phyloP scores from a whole-genome alignment of 2,797 vertebrate genomes.

The Anguilla marmorata region DNA sequence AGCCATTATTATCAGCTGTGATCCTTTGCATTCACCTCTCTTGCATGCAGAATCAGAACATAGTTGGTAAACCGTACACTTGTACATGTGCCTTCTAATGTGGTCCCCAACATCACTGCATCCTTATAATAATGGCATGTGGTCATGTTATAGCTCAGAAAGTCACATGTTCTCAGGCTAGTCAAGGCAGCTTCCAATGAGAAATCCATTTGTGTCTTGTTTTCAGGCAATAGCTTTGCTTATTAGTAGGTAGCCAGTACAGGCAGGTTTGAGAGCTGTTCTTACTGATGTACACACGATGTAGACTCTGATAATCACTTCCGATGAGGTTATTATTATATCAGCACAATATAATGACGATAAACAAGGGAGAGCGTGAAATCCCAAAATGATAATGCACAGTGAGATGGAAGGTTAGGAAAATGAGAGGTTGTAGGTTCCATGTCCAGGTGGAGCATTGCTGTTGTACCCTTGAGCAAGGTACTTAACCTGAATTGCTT shows the following conservation, averaged over 20 bases:
- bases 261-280: not conserved
- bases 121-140: not conserved
- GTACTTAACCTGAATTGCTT: too few species aligned
- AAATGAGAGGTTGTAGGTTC: too few species aligned
- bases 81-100: not conserved
- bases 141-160: not conserved
- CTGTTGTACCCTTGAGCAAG: too few species aligned
- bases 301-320: too few species aligned
- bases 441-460: too few species aligned
- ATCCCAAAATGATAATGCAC: too few species aligned
- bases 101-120: not conserved
- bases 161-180: not conserved
- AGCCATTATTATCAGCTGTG: not conserved
- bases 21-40: not conserved
- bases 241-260: not conserved
- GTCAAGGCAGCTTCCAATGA: not conserved
- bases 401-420: too few species aligned
- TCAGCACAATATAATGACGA: too few species aligned
- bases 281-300: not conserved
- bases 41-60: not conserved
- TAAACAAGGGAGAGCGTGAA: too few species aligned
- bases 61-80: not conserved
- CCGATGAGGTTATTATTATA: too few species aligned
- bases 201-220: not conserved
- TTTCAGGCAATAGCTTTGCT: not conserved